Conservation (phyloP, 2,113 vertebrate genomes). For the Rattus norvegicus region GRCr8 NC_086023.1:83537501-83538000, state of each 20-base stretch:
- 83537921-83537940: constrained; percentile 31
- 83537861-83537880: constrained; percentile 47
- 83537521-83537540: background rate
- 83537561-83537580: no score
- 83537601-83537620: background rate
- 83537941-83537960: background rate
- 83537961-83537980: background rate
- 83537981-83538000: constrained; percentile 11
- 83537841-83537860: constrained; percentile 33
- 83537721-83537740: background rate
- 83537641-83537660: background rate
- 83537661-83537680: background rate
- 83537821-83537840: background rate
- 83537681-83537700: background rate
- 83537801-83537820: constrained; percentile 2
- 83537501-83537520: background rate
- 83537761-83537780: background rate
- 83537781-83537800: background rate
- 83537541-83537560: background rate
- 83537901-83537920: background rate
- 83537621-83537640: background rate
- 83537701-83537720: background rate
- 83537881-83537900: no score
- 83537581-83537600: background rate
- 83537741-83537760: background rate